Conservation (phyloP, 2,113 vertebrate species). For the Thinocorus orbignyianus region DNA sequence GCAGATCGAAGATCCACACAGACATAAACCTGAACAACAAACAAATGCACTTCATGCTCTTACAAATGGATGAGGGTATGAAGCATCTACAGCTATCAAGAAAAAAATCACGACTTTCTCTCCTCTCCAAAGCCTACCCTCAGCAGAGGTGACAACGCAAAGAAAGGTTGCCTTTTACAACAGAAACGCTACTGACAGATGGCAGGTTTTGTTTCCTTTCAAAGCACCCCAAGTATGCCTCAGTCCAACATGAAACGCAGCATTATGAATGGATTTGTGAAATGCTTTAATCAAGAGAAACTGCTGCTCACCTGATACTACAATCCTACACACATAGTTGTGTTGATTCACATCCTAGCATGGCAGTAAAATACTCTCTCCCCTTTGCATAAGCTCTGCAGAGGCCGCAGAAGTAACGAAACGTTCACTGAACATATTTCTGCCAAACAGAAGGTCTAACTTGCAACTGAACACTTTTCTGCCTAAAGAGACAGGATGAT, state of each 20-base stretch:
- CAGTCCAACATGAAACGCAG: background rate
- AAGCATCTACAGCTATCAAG: background rate
- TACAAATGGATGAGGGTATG: background rate
- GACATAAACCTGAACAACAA: constrained; percentile 8
- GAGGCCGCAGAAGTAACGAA: background rate
- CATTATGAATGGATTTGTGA: background rate
- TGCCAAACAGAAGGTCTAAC: background rate
- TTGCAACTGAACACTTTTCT: background rate
- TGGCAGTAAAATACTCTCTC: background rate
- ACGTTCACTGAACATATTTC: background rate
- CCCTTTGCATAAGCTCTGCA: background rate
- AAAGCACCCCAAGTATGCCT: background rate
- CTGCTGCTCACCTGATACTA: background rate
- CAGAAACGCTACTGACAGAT: background rate
- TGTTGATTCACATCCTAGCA: background rate
- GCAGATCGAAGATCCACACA: background rate
- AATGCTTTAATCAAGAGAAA: background rate
- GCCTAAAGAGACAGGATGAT: background rate
- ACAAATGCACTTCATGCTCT: background rate
- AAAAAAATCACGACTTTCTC: background rate
- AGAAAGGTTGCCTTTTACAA: background rate
- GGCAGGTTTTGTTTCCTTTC: background rate
- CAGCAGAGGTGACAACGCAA: background rate
- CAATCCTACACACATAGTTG: background rate
- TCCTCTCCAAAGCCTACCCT: background rate